These are phyloP conservation scores for Aelia acuminata DNA, from an alignment of 2,888 invertebrate species.

Conservation along the genomic window DNA sequence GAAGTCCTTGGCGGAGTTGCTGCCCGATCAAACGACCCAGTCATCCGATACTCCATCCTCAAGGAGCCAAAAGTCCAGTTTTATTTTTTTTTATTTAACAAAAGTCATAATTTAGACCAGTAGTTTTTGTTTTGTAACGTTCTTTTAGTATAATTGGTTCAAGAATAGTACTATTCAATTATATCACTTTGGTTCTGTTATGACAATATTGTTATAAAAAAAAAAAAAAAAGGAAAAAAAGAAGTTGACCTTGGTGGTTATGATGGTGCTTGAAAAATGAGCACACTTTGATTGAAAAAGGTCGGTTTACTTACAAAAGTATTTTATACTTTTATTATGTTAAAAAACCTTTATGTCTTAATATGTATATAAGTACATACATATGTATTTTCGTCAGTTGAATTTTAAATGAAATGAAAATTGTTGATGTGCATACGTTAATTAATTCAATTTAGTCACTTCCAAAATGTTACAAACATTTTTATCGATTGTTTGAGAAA, in stretches of 20 bases:
- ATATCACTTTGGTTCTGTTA: background rate
- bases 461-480: too few relatives aligned
- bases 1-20: background rate
- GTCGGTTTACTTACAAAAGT: too few relatives aligned
- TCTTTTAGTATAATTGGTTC: background rate
- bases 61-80: background rate
- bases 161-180: background rate
- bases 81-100: background rate
- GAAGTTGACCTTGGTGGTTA: background rate
- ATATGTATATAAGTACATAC: too few relatives aligned
- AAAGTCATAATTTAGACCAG: background rate
- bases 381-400: too few relatives aligned
- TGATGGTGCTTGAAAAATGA: background rate
- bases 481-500: too few relatives aligned
- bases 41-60: background rate
- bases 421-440: too few relatives aligned
- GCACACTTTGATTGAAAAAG: background rate
- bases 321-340: too few relatives aligned
- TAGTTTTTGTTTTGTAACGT: too few relatives aligned
- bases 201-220: background rate
- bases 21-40: background rate
- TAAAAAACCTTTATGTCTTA: too few relatives aligned
- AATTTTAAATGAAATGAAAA: too few relatives aligned
- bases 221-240: too few relatives aligned
- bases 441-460: too few relatives aligned